Base-by-base conservation (phyloP, 2,113 vertebrate species). In the Psammodynastes pulverulentus region DNA sequence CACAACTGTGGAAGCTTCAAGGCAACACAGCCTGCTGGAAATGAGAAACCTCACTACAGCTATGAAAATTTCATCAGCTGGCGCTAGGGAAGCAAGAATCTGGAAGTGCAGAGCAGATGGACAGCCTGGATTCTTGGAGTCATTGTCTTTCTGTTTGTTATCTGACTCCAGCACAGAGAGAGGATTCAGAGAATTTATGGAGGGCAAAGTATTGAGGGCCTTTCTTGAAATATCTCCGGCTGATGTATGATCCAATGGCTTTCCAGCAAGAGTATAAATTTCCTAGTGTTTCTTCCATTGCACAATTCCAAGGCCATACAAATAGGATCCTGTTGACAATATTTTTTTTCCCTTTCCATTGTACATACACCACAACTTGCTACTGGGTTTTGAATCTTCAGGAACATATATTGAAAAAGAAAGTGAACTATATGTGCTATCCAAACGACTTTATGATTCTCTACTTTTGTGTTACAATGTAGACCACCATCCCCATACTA, bases 31-130 rank as follows among this genome's bases (percentile, higher is more conserved):
- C 87, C 94, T 0, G 0, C 56, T 94, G 93, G 97, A 97, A 97
- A 97, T 1, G 96, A 93, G 96, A 97, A 97, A 97, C 97, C 95
- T 93, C 95, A 95, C 94, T 94, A 86, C 34, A 56, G 95, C 97
- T 95, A 97, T 97, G 96, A 97, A 98, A 97, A 96, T 97, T 97
- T 98, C 96, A 98, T 98, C 97, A 98, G 96, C 95, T 96, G 92
- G 96, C 21, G 93, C 94, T 96, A 85, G 89, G 95, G 96, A 95
- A 95, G 96, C 94, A 95, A 96, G 96, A 97, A 96, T 96, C 95
- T 95, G 96, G 97, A 97, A 97, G 95, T 95, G 54, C 17, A 91
- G 92, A 97, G 95, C 97, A 98, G 97, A 98, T 98, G 98, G 97
- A 94, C 96, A 97, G 97, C 97, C 97, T 96, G 96, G 95, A 97